Base-by-base conservation (phyloP, 2,797 vertebrate species). In the Bradypodion ventrale region DNA sequence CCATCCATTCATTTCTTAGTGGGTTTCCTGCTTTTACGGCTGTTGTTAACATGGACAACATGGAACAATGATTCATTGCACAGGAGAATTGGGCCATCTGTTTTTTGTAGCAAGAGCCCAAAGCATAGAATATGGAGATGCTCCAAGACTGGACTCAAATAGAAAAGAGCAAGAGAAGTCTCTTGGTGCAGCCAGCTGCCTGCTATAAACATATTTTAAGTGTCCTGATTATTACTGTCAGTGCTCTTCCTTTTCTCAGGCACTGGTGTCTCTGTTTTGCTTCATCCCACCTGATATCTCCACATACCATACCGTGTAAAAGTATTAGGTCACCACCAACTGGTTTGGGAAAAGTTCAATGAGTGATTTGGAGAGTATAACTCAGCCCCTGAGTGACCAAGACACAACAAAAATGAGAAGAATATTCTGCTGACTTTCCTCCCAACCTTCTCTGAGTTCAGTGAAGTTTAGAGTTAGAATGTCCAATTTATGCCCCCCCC, bases 71-170 rank as follows among this genome's bases (percentile, higher is more conserved):
- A 86, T 66, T 91, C 32, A 56, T 65, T 59, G 77, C 75, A 85
- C 23, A 35, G 87, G 82, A 87, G 78, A 87, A 83, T 0, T 0
- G 66, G 40, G 27, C 83, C 91, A 93, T 90, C 87, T 94, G 92
- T 83, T 91, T 37, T 40, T 89, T 89, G 73, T 83, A 73, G 0
- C 2, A 70, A 77, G 29, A 82, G 86, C 49, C 72, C 16, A 1
- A 25, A 81, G 62, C 12, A 82, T 87, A 52, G 4, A 63, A 88
- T 93, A 90, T 90, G 78, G 86, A 91, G 89, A 89, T 78, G 25
- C 85, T 91, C 60, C 83, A 91, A 49, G n/a, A 44, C 35, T 84
- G 87, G 83, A 91, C 65, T 83, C 65, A 76, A 91, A 88, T n/a
- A 92, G 81, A 80, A 87, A 89, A 90, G 70, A 80, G 63, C 2